A percentile compares a stretch with the other conserved stretches of the same genome.
Evolutionary conservation across 2,113 vertebrate genomes (phyloP).

Genomic region (Bujurquina vittata): DNA sequence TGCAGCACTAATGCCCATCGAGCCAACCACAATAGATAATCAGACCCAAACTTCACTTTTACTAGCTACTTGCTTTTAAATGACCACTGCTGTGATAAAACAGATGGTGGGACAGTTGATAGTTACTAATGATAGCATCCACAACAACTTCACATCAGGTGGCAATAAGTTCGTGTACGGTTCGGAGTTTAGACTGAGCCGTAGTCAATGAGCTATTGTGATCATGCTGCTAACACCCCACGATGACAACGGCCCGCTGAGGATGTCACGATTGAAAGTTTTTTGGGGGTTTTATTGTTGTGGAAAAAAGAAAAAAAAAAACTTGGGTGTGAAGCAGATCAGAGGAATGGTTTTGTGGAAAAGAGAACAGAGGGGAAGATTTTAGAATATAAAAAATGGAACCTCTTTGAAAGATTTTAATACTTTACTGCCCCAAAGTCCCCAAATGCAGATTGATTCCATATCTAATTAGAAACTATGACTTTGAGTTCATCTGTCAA

Average conservation of each 20-base stretch:
- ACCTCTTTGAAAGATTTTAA: not conserved
- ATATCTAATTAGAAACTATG: conserved; percentile 27
- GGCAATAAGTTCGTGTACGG: not conserved
- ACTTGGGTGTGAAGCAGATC: not conserved
- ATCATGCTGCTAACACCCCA: not conserved
- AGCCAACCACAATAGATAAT: not conserved
- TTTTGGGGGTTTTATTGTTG: not conserved
- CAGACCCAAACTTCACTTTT: not conserved
- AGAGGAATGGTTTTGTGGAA: not conserved
- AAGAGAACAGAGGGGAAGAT: not conserved
- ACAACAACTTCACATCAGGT: not conserved
- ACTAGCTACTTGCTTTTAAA: not conserved
- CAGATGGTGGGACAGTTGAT: not conserved
- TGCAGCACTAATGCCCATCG: not conserved
- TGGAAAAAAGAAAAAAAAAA: not conserved
- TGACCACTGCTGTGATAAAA: not conserved
- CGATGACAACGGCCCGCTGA: not conserved
- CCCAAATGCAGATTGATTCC: conserved; percentile 9
- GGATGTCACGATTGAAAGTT: not conserved
- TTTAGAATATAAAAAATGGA: not conserved
- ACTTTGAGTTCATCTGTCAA: conserved; percentile 29
- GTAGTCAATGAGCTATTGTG: not conserved
- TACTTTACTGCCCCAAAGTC: conserved; percentile 5
- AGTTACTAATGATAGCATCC: not conserved
- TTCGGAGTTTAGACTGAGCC: not conserved